phyloP scores from a whole-genome alignment of 2,797 vertebrate genomes.

The Danio jaintianensis region DNA sequence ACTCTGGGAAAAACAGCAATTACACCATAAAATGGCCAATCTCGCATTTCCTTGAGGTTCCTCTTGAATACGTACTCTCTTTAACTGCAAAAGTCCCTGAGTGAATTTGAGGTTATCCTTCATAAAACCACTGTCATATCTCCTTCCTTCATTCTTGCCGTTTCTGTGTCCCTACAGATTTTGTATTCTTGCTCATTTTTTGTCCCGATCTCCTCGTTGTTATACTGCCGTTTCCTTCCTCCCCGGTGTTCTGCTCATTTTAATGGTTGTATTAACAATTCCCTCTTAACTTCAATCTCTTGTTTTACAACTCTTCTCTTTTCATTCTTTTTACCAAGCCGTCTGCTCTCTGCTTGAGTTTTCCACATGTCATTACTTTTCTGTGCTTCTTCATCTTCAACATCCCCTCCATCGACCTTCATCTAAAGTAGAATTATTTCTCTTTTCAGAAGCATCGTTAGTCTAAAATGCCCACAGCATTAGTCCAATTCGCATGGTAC shows the following conservation, averaged over 20 bases:
- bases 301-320: conserved; percentile 18
- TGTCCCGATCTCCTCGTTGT: conserved; percentile 8
- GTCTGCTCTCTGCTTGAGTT: conserved; percentile 2
- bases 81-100: conserved; percentile 31
- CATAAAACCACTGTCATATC: conserved; percentile 42
- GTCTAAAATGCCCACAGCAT: too few species aligned
- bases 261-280: conserved; percentile 48
- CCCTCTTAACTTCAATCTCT: conserved; percentile 33
- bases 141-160: conserved; percentile 17
- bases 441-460: too few species aligned
- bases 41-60: conserved; percentile 27
- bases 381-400: neutral
- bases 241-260: conserved; percentile 34
- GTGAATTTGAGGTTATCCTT: conserved; percentile 42
- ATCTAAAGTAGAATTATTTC: neutral
- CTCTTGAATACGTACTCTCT: conserved; percentile 48
- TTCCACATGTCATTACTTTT: neutral
- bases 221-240: neutral
- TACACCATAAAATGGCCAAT: conserved; percentile 20
- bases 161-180: conserved; percentile 25
- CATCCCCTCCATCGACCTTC: neutral
- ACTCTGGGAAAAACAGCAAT: conserved; percentile 49
- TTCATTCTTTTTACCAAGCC: neutral
- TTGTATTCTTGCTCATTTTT: conserved; percentile 13
- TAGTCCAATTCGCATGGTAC: too few species aligned